Conservation (phyloP, 2,888 invertebrate species). For the Leptopilina myrica region DNA sequence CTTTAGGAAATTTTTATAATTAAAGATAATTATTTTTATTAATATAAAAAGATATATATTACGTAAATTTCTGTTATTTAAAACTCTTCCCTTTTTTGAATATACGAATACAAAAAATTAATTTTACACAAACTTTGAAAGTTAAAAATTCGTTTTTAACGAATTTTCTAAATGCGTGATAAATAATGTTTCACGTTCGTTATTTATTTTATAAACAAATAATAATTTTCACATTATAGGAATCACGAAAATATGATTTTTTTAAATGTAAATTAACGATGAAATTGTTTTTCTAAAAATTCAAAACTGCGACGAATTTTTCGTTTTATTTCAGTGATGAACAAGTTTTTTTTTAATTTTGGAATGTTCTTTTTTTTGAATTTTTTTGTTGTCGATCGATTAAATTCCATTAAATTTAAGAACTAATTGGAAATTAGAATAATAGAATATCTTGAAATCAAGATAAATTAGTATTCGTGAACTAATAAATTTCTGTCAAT, state of each 20-base stretch:
- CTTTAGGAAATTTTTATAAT: background rate
- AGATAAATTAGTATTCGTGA: background rate
- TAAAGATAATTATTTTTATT: background rate
- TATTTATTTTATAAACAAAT: conserved; percentile 13
- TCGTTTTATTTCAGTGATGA: background rate
- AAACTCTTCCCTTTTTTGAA: conserved; percentile 13
- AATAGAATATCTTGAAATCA: background rate
- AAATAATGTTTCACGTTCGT: conserved; percentile 19
- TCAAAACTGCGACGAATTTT: conserved; percentile 16
- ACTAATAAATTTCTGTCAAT: background rate
- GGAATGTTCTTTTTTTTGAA: background rate
- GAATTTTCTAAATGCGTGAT: conserved; percentile 12
- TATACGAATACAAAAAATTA: background rate
- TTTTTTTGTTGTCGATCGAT: background rate
- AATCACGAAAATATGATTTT: background rate
- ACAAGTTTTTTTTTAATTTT: background rate
- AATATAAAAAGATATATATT: too few species aligned
- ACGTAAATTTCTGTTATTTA: background rate
- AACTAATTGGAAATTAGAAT: background rate
- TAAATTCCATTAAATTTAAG: background rate
- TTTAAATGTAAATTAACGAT: too few species aligned
- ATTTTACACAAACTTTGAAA: conserved; percentile 8
- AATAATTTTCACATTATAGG: conserved; percentile 8
- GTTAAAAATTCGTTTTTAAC: conserved; percentile 35
- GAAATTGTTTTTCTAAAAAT: conserved; percentile 45